phyloP scores from a whole-genome alignment of 2,797 vertebrate species.

The Muraenolepis orangiensis region DNA sequence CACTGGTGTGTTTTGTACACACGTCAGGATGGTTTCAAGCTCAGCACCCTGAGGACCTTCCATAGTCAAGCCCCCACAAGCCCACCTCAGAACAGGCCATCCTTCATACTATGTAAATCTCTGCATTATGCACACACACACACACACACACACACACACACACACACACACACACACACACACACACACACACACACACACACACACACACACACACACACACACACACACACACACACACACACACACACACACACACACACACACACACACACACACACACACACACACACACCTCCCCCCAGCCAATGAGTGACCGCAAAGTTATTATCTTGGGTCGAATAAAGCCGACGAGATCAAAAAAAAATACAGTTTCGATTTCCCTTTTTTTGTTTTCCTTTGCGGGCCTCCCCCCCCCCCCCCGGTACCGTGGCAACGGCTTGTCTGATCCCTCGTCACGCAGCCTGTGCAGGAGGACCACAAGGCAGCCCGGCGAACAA shows the following conservation, averaged over 20 bases:
- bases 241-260: background rate
- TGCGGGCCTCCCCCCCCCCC: background rate
- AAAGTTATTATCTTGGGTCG: background rate
- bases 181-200: background rate
- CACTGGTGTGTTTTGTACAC: background rate
- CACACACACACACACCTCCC: background rate
- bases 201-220: background rate
- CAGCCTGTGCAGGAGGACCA: conserved; percentile 45
- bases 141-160: background rate
- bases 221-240: background rate
- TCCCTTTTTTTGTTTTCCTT: background rate
- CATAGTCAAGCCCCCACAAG: background rate
- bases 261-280: background rate
- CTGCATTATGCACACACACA: background rate
- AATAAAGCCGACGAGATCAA: background rate
- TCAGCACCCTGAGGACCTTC: background rate
- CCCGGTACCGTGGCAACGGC: conserved; percentile 23
- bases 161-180: background rate
- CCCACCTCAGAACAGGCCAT: background rate
- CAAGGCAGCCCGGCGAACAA: conserved; percentile 40
- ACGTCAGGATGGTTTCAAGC: background rate
- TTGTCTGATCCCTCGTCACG: conserved; percentile 42
- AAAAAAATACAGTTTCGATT: background rate
- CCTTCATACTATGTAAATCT: background rate
- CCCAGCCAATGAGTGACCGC: too few species aligned